Evolutionary conservation across 2,797 vertebrate species (phyloP).

Genomic region (Pelobates cultripes): DNA sequence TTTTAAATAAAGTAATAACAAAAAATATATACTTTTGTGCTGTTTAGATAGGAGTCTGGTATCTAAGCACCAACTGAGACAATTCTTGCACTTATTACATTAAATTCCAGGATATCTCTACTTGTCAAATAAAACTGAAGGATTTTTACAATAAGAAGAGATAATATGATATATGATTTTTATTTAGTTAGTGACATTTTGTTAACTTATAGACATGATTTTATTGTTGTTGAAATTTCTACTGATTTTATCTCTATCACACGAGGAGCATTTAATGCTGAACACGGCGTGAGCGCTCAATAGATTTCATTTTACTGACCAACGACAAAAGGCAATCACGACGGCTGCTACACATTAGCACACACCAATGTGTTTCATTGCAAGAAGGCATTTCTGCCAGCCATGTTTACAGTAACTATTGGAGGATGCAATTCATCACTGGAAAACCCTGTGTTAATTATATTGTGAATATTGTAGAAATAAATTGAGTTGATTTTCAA

Average conservation of each 20-base stretch:
- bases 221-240: conserved; percentile 52
- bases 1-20: too few relatives aligned
- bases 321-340: conserved; percentile 41
- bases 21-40: too few relatives aligned
- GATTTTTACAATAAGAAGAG: conserved; percentile 55
- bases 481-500: conserved; percentile 31
- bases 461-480: conserved; percentile 50
- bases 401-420: conserved; percentile 17
- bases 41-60: too few relatives aligned
- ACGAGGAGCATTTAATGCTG: conserved; percentile 3
- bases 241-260: conserved; percentile 50
- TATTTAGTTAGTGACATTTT: conserved; percentile 51
- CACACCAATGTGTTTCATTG: conserved; percentile 8
- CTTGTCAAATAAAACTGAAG: conserved; percentile 56
- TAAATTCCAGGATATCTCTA: conserved; percentile 40
- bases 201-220: conserved; percentile 46
- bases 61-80: not conserved
- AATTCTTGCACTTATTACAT: conserved; percentile 26
- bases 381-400: conserved; percentile 48
- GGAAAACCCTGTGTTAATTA: conserved; percentile 42
- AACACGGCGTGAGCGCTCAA: conserved; percentile 9
- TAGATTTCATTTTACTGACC: conserved; percentile 54
- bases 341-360: conserved; percentile 23
- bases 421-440: conserved; percentile 49
- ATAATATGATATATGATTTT: conserved; percentile 56